Evolutionary conservation across 2,888 invertebrate species (phyloP).

Genomic region (Phaedon cochleariae): DNA sequence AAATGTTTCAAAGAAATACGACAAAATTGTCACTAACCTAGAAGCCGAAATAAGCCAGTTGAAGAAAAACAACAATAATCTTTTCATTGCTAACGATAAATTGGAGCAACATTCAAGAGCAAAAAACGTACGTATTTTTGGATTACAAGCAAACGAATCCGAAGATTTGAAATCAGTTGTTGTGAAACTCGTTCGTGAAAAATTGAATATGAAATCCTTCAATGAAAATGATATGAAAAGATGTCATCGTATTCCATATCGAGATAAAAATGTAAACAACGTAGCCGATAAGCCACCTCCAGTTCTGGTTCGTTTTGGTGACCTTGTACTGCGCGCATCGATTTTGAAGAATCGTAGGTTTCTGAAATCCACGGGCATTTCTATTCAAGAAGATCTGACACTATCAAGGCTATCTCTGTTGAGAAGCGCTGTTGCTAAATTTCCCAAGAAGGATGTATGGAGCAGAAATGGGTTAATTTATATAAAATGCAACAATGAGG

Average conservation of each 20-base stretch:
- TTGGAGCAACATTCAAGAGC: not conserved
- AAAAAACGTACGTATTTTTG: not conserved
- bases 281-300: not conserved
- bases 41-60: not conserved
- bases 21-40: not conserved
- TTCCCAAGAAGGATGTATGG: not conserved
- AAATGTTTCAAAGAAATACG: conserved; percentile 2
- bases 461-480: not conserved
- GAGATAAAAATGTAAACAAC: not conserved
- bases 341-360: conserved; percentile 4
- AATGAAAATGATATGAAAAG: not conserved
- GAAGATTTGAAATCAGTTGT: not conserved
- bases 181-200: not conserved
- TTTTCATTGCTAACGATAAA: not conserved
- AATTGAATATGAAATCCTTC: not conserved
- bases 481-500: conserved; percentile 1
- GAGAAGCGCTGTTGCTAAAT: not conserved
- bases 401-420: not conserved
- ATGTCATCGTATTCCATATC: not conserved
- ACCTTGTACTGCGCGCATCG: not conserved
- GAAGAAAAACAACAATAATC: not conserved
- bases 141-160: not conserved
- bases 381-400: too few relatives aligned
- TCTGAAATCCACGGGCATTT: not conserved
- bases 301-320: not conserved